These are phyloP conservation scores for Erpobdella octoculata DNA, from an alignment of 2,888 invertebrate genomes.

Conservation along the genomic window DNA sequence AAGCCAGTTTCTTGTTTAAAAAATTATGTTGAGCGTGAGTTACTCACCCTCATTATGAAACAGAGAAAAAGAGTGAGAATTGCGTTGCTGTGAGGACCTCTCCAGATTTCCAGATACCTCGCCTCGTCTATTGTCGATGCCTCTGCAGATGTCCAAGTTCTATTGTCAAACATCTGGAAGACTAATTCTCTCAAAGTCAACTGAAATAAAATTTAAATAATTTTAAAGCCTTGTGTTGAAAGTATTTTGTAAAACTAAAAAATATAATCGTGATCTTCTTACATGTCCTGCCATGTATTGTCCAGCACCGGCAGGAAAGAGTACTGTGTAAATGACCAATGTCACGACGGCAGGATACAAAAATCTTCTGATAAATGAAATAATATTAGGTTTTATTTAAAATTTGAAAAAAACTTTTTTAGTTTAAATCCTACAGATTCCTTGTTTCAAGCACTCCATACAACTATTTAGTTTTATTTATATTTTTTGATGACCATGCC, in stretches of 20 bases:
- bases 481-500: no score
- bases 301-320: conserved; percentile 85
- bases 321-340: conserved; percentile 71
- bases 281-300: conserved; percentile 63
- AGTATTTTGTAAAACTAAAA: neutral
- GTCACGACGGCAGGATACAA: conserved; percentile 88
- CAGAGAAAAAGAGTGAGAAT: conserved; percentile 23
- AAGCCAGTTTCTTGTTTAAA: no score
- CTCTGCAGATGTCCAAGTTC: conserved; percentile 19
- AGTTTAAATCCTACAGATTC: no score
- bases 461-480: neutral
- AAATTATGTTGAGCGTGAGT: neutral
- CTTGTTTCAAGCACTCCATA: no score
- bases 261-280: neutral
- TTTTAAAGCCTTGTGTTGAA: neutral
- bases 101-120: conserved; percentile 18
- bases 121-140: conserved; percentile 13
- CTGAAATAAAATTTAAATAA: neutral
- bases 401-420: no score
- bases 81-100: conserved; percentile 16
- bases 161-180: conserved; percentile 19
- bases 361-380: conserved; percentile 66
- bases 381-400: neutral
- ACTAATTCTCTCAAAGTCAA: conserved; percentile 18
- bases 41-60: conserved; percentile 23